Percentiles rank a stretch among this genome's conserved stretches.
Evolutionary conservation across 2,113 vertebrate species (phyloP).

Genomic region (Carlito syrichta): DNA sequence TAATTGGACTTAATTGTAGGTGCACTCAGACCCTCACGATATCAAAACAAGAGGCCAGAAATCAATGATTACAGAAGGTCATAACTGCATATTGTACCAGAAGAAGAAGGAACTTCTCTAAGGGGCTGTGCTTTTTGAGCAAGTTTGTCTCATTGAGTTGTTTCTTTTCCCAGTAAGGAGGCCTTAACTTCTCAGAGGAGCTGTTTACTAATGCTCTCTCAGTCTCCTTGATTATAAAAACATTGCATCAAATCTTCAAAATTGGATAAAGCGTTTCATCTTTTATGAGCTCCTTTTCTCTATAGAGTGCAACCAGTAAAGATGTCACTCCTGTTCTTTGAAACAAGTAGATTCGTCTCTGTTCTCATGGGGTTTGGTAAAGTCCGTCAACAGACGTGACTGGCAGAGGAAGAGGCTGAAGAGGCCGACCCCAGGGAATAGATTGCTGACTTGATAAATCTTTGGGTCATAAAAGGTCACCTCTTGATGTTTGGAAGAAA

Average conservation of each 20-base stretch:
- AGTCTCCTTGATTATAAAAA: conserved; percentile 74
- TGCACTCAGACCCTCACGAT: neutral
- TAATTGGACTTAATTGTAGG: conserved; percentile 61
- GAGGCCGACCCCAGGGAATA: conserved; percentile 82
- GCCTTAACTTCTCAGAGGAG: conserved; percentile 61
- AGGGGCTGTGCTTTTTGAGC: neutral
- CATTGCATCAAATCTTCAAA: conserved; percentile 68
- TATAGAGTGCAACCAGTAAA: conserved; percentile 72
- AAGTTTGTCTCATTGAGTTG: neutral
- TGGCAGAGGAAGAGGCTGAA: conserved; percentile 83
- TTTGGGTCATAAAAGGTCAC: conserved; percentile 85
- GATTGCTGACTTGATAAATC: conserved; percentile 88
- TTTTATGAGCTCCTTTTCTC: conserved; percentile 83
- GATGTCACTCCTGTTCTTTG: conserved; percentile 80
- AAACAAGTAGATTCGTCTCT: conserved; percentile 86
- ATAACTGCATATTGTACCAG: neutral
- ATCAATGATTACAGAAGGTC: conserved; percentile 6
- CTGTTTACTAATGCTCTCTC: conserved; percentile 31
- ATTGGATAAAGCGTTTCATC: conserved; percentile 76
- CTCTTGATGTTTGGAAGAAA: conserved; percentile 84
- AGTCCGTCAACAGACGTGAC: conserved; percentile 84
- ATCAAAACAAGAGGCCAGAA: conserved; percentile 47
- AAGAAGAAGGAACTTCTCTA: neutral
- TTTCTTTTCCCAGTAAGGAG: neutral
- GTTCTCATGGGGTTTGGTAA: conserved; percentile 81